Evolutionary conservation across 1,140 invertebrate genomes (phyloP).

Genomic region (Sinella curviseta): DNA sequence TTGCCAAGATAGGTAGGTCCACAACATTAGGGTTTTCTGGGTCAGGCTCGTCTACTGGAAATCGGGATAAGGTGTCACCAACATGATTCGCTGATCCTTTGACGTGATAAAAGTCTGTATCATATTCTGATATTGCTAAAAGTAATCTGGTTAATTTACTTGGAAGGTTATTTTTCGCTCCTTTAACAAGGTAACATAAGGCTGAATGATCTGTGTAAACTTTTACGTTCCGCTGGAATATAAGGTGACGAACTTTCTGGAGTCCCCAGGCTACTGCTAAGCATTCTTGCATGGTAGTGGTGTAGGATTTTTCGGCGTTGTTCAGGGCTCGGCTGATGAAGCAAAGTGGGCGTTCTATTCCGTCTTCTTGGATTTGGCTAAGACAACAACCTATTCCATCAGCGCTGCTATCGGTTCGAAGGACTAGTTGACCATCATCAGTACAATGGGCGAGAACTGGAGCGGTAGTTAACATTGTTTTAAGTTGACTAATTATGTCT

Average conservation of each 20-base stretch:
- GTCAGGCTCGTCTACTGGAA: no score
- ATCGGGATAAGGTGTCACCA: no score
- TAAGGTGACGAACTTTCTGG: conserved; percentile 4
- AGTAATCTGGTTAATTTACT: no score
- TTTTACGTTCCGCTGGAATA: no score
- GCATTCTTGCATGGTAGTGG: not conserved
- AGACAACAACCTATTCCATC: not conserved
- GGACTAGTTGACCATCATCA: not conserved
- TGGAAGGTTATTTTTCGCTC: no score
- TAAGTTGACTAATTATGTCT: not conserved
- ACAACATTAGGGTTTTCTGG: no score
- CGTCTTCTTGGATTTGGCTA: not conserved
- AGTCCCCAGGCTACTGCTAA: conserved; percentile 1
- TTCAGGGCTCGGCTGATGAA: not conserved
- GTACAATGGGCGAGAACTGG: not conserved
- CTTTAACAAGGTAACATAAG: no score
- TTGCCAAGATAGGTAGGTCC: no score
- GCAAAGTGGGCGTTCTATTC: not conserved
- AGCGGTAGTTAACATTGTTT: not conserved
- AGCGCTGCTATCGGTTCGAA: not conserved
- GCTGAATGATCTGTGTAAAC: no score
- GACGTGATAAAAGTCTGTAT: no score
- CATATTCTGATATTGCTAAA: no score
- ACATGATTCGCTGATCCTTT: no score
- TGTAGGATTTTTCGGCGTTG: not conserved